Evolutionary conservation across 2,113 vertebrate species (phyloP), one percentile per base, ranked within the genome.

Genomic region (Carassius gibelio): DNA sequence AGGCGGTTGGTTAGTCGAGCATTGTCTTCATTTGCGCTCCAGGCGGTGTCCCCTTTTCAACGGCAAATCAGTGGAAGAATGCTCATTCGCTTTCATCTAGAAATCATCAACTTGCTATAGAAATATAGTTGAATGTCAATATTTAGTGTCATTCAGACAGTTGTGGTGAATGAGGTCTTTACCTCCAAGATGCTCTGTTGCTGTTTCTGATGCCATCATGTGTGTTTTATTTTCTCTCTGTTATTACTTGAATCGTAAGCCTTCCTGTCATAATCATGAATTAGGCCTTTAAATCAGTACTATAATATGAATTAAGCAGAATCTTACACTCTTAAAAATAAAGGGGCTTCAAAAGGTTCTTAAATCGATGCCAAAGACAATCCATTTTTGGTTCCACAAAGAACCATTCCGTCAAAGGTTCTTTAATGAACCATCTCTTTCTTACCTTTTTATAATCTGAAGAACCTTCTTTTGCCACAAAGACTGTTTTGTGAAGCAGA

Each of bases 61-160:
- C 5, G 66, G 75, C 66, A 38, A 59, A 36, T 45, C n/a, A 15
- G 48, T 36, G 23, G 19, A 64, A 88, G 74, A 71, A 71, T 36
- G 72, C 75, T 69, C 42, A 68, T 61, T 78, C 42, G 10, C 38
- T 77, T 74, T 71, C 69, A 81, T 87, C 74, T 88, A 78, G 81
- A 66, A 84, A 72, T 82, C 14, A 78, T 89, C 84, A 62, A 23
- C 59, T 84, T 84, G 59, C 59, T 61, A 62, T 38, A 36, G 76
- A 85, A 78, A 45, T 34, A n/a, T 72, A 34, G 52, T 21, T 45
- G 59, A 77, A 85, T 74, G 64, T 83, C 59, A 50, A 52, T 66
- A 19, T 84, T 75, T 21, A 61, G 64, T 55, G 52, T 10, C 62
- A 36, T 82, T 82, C 61, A 5, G 19, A 45, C 30, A n/a, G n/a